Evolutionary conservation across 2,888 invertebrate genomes (phyloP), one percentile per base, ranked within the genome.

Genomic region (Xylota sylvarum): DNA sequence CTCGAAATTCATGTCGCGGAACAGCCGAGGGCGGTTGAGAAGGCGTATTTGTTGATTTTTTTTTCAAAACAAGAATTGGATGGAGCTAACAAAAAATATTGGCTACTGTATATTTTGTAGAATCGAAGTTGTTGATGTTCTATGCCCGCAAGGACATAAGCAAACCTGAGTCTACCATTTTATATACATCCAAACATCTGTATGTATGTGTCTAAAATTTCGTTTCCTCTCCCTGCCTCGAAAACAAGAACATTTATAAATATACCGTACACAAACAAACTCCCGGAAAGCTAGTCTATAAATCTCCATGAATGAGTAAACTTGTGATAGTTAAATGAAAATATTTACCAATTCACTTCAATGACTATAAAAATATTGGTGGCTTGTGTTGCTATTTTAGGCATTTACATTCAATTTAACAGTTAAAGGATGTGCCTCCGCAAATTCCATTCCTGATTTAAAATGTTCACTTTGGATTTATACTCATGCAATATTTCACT

Each of bases 301-400:
- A 55, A 55, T 55, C 55, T 50, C 48, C 19, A 19, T 50, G 14
- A 48, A 46, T 35, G 46, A 64, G 48, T 32, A 64, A 64, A 14
- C 46, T 32, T 50, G 17, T 10, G 37, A 52, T 52, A 52, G 67
- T 52, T 67, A 40, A 52, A 52, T 23, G 27, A 37, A 37, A 67
- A 67, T 52, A 52, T 52, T 52, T 52, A 23, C 52, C 37, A 52
- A n/a, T 52, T 52, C 52, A 67, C 27, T 67, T 52, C 52, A 40
- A 37, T 23, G 65, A 32, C 27, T 17, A 30, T 46, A 46, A 64
- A 48, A 30, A 32, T 17, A 19, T 30, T 27, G 32, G 32, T n/a
- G 32, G 30, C 32, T 30, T 46, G 10, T 37, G 50, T 50, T 52
- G 35, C 37, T 37, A 52, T 52, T 52, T 52, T 32, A 27, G 9